Percentiles rank a stretch among this genome's conserved stretches.
Evolutionary conservation across 2,888 invertebrate genomes (phyloP).

Genomic region (Drosophila gaucha): DNA sequence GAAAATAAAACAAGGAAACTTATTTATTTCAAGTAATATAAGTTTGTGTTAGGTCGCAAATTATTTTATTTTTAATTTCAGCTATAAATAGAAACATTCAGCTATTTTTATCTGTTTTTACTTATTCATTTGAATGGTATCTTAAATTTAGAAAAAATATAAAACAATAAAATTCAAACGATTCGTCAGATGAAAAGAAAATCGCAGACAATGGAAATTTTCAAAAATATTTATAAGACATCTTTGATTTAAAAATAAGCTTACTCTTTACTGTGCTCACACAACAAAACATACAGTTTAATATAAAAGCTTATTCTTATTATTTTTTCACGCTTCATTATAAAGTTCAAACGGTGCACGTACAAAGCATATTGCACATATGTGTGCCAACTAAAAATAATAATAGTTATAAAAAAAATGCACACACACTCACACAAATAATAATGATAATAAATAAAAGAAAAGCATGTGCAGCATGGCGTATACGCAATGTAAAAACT

Average conservation of each 20-base stretch:
- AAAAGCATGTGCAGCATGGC: conserved; percentile 58
- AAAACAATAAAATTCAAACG: no score
- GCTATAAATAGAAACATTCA: no score
- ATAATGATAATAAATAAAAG: conserved; percentile 15
- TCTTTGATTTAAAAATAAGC: not conserved
- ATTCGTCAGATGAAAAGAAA: not conserved
- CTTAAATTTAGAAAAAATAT: not conserved
- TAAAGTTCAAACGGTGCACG: conserved; percentile 15
- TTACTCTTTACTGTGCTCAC: not conserved
- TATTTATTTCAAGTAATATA: no score
- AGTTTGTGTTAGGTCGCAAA: no score
- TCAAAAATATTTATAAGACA: not conserved
- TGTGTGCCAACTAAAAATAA: conserved; percentile 25
- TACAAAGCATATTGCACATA: conserved; percentile 12
- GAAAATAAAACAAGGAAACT: no score
- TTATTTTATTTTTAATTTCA: no score
- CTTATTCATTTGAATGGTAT: not conserved
- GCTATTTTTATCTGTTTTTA: no score
- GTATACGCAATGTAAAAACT: conserved; percentile 61
- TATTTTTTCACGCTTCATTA: conserved; percentile 11
- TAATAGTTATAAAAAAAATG: conserved; percentile 48
- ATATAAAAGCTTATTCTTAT: not conserved
- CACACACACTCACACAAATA: not conserved
- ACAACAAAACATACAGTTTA: not conserved
- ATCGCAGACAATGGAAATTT: not conserved